Conservation (phyloP, 2,797 vertebrate genomes). For the Labroides dimidiatus region DNA sequence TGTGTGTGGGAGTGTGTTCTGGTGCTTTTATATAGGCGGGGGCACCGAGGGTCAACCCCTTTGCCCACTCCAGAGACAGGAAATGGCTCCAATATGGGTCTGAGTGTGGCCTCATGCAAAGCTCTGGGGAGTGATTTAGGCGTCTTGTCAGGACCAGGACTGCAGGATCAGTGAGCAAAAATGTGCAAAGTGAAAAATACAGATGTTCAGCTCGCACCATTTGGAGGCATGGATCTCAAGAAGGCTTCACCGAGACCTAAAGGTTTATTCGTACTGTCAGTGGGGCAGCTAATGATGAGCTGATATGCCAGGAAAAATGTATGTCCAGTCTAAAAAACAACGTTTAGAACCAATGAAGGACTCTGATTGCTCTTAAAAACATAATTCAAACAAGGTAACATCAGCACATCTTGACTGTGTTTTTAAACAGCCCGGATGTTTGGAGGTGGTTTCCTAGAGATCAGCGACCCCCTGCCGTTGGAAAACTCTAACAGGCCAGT, state of each 20-base stretch:
- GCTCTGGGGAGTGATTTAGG: constrained; percentile 76
- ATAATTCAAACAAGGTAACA: too few species aligned
- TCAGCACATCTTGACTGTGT: too few species aligned
- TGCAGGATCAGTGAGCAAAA: constrained; percentile 69
- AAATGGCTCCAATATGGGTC: constrained; percentile 85
- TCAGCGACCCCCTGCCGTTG: too few species aligned
- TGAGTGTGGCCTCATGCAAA: constrained; percentile 68
- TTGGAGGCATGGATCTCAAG: constrained; percentile 59
- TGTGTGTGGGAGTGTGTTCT: constrained; percentile 39
- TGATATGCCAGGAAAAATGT: constrained; percentile 48
- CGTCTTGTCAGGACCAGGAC: constrained; percentile 65
- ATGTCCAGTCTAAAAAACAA: constrained; percentile 12
- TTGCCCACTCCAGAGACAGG: constrained; percentile 80
- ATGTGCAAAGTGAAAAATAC: constrained; percentile 75
- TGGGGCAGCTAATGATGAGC: constrained; percentile 40
- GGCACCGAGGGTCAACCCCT: constrained; percentile 68
- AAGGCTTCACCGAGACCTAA: constrained; percentile 43
- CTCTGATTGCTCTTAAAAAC: background rate
- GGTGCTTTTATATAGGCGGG: constrained; percentile 59
- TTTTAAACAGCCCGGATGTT: too few species aligned
- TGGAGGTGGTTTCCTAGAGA: too few species aligned
- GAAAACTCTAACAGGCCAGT: too few species aligned
- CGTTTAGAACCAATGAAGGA: background rate
- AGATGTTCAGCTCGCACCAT: constrained; percentile 68
- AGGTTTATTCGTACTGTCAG: constrained; percentile 72